phyloP scores from a whole-genome alignment of 2,113 vertebrate species.

The Macaca mulatta region DNA sequence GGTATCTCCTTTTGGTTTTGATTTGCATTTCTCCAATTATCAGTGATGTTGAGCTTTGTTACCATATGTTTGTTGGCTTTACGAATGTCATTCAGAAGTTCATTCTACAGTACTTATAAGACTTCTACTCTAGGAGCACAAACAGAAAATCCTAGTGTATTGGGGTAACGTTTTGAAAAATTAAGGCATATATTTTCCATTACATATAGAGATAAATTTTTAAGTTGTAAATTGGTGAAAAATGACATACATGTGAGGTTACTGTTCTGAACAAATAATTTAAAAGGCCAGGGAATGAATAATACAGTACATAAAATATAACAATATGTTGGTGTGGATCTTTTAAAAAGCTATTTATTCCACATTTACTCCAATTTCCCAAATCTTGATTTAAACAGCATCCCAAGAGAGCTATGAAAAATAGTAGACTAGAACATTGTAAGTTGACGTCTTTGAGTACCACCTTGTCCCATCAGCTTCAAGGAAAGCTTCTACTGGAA shows the following conservation, averaged over 20 bases:
- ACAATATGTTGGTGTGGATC: neutral
- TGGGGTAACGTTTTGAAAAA: neutral
- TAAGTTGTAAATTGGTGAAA: neutral
- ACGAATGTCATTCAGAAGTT: neutral
- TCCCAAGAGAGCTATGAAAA: conserved; percentile 22
- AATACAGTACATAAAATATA: neutral
- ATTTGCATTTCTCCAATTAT: too few relatives aligned
- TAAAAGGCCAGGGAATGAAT: neutral
- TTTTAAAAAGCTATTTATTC: conserved; percentile 28
- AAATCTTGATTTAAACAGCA: conserved; percentile 19
- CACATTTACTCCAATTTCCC: neutral
- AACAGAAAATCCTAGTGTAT: neutral
- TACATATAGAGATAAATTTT: neutral
- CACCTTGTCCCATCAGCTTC: neutral
- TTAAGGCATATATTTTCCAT: neutral
- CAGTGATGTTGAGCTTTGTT: too few relatives aligned
- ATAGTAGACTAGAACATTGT: neutral
- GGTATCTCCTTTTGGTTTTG: too few relatives aligned
- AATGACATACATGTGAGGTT: neutral
- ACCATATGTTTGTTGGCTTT: too few relatives aligned
- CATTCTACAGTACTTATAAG: neutral
- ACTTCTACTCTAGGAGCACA: neutral
- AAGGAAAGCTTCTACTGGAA: neutral
- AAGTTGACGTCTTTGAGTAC: neutral
- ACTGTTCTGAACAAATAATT: neutral